Base-by-base conservation (phyloP, 2,113 vertebrate species). In the Sterna hirundo region DNA sequence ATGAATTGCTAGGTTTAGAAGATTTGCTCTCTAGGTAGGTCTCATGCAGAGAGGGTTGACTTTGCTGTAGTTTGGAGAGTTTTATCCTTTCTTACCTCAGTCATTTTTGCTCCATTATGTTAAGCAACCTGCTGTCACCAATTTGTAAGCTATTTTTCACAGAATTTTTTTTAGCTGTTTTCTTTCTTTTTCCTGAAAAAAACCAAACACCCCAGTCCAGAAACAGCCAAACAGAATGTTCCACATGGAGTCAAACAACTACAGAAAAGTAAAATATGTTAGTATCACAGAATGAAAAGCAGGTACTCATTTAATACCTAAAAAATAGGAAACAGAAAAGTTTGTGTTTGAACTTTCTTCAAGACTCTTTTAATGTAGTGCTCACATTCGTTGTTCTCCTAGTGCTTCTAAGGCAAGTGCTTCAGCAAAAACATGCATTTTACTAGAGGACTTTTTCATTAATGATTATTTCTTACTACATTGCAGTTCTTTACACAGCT, bases 1-100 rank as follows among this genome's bases (percentile, higher is more conserved):
- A 93, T 77, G 80, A 95, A 96, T 60, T 87, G 44, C 30, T 74
- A 58, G 54, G 32, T 95, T 93, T 87, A 68, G 82, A 87, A 86
- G 64, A 88, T 65, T 89, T 93, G 29, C 15, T 95, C 69, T 93
- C 93, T 69, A 88, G 91, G 86, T 78, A 78, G 32, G 60, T 47
- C 29, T 86, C 80, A 49, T 83, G 70, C n/a, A 91, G 52, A 10
- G 27, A 70, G 17, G 12, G 25, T 36, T 74, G 30, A 3, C 36
- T 89, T 84, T 83, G 47, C 64, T 83, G 49, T 51, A 64, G 14
- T 83, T 90, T 49, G 27, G 34, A 81, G 66, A 83, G 17, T 51
- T 80, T 83, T 58, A 38, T 18, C 86, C 38, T 79, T 91, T 85
- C 30, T 91, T 89, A 25, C 23, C 20, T 86, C 51, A 51, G 54